Evolutionary conservation across 2,113 vertebrate species (phyloP).

Genomic region (Melospiza georgiana): DNA sequence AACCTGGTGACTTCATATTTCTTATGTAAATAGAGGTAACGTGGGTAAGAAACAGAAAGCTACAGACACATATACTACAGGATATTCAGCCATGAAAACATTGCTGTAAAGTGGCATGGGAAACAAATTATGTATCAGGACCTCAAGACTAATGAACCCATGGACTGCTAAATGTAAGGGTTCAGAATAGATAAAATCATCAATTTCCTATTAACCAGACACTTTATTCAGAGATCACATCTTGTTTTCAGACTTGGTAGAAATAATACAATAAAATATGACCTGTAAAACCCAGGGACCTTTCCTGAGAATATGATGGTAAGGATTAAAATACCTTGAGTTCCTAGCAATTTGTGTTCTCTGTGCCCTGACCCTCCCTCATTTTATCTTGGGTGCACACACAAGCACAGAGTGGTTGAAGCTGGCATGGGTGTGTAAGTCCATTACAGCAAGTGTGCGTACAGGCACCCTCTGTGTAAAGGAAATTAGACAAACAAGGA

Average conservation of each 20-base stretch:
- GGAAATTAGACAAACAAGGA: background rate
- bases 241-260: background rate
- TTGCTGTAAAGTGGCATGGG: rapidly evolving
- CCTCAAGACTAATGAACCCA: background rate
- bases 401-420: background rate
- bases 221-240: background rate
- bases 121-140: background rate
- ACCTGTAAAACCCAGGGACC: background rate
- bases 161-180: background rate
- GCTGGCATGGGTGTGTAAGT: background rate
- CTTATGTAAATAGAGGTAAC: background rate
- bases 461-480: background rate
- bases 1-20: background rate
- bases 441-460: background rate
- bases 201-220: background rate
- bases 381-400: background rate
- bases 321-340: background rate
- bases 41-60: background rate
- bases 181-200: background rate
- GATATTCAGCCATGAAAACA: background rate
- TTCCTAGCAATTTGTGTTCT: background rate
- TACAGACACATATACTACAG: background rate
- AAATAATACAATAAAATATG: background rate
- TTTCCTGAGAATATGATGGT: background rate
- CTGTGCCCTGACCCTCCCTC: rapidly evolving